Conservation (phyloP, 2,113 vertebrate species). For the Craseonycteris thonglongyai region DNA sequence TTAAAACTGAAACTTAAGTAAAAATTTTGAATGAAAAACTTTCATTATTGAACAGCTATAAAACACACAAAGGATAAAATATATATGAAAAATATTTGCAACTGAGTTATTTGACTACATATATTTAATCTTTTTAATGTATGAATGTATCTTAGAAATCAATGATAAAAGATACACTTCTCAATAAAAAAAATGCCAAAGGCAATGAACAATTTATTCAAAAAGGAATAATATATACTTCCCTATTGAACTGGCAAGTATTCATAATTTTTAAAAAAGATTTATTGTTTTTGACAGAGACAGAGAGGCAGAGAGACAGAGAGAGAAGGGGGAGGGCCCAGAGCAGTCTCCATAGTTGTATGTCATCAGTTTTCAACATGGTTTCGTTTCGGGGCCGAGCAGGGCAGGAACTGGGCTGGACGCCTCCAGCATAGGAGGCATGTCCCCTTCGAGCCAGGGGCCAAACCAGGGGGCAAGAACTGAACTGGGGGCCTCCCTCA, state of each 20-base stretch:
- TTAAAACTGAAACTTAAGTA: background rate
- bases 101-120: background rate
- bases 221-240: background rate
- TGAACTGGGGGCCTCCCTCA: too few species aligned
- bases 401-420: too few species aligned
- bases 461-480: too few species aligned
- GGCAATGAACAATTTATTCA: background rate
- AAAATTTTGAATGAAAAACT: background rate
- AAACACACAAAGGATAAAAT: background rate
- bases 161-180: background rate
- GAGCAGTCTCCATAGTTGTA: too few species aligned
- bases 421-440: too few species aligned
- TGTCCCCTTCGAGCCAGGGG: too few species aligned
- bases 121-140: background rate
- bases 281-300: too few species aligned
- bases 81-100: background rate
- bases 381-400: too few species aligned
- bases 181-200: background rate
- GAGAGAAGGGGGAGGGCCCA: too few species aligned
- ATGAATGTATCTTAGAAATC: background rate
- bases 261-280: background rate
- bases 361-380: too few species aligned
- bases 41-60: background rate
- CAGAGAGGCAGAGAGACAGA: too few species aligned
- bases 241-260: background rate